phyloP scores from a whole-genome alignment of 2,113 vertebrate genomes.

The Leptobrachium leishanense region DNA sequence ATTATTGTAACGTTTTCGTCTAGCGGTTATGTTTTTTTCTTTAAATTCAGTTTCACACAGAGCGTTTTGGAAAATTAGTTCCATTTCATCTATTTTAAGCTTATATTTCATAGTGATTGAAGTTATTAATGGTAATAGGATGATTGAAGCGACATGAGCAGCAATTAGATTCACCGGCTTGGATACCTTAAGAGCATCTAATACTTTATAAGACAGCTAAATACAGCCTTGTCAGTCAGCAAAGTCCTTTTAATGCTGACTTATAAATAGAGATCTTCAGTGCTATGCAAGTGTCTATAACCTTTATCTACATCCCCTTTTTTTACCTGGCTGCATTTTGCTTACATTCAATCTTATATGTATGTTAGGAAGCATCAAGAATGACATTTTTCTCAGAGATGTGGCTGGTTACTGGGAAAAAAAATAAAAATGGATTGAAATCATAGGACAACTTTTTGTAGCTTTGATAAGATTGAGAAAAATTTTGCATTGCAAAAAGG shows the following conservation, averaged over 20 bases:
- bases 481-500: too few relatives aligned
- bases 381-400: too few relatives aligned
- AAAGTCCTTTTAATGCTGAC: constrained; percentile 20
- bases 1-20: too few relatives aligned
- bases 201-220: constrained; percentile 27
- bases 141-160: constrained; percentile 37
- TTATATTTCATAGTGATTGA: constrained; percentile 45
- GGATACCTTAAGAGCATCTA: constrained; percentile 26
- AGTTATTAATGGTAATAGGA: constrained; percentile 46
- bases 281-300: not conserved
- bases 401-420: too few relatives aligned
- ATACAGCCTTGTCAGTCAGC: constrained; percentile 30
- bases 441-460: too few relatives aligned
- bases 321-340: not conserved
- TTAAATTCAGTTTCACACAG: constrained; percentile 1
- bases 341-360: not conserved
- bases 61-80: constrained; percentile 47
- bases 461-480: too few relatives aligned
- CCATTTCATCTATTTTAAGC: constrained; percentile 52
- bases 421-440: too few relatives aligned
- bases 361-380: not conserved
- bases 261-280: constrained; percentile 5
- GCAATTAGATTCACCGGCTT: constrained; percentile 29
- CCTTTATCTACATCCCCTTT: not conserved
- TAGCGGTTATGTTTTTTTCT: not conserved